Evolutionary conservation across 1,140 invertebrate species (phyloP).

Genomic region (Cyclina sinensis): DNA sequence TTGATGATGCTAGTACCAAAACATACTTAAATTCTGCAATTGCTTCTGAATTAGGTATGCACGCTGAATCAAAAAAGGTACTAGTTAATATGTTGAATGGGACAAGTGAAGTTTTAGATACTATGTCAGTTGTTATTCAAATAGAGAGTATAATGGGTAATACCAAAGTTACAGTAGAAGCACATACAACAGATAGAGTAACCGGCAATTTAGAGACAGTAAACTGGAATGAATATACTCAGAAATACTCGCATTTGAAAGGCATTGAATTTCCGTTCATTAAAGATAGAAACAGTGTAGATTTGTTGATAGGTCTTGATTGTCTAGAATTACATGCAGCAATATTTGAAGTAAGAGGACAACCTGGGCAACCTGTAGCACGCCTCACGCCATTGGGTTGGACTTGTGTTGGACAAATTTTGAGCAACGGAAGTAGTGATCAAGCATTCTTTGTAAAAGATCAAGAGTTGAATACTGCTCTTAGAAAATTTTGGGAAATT

Average conservation of each 20-base stretch:
- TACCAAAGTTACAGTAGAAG: not conserved
- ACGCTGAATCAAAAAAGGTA: not conserved
- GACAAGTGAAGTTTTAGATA: not conserved
- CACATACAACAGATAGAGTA: conserved; percentile 12
- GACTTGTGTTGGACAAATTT: conserved; percentile 12
- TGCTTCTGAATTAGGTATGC: not conserved
- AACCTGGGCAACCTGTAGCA: not conserved
- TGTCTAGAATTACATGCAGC: no score
- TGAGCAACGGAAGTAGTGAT: not conserved
- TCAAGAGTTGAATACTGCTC: not conserved
- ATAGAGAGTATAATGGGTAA: not conserved
- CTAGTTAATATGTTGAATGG: conserved; percentile 28
- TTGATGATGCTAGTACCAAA: conserved; percentile 49
- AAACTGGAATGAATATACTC: conserved; percentile 5
- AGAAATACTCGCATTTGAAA: conserved; percentile 17
- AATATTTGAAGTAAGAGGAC: conserved; percentile 43
- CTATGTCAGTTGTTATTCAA: conserved; percentile 7
- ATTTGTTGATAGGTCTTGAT: conserved; percentile 44
- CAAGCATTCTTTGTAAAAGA: not conserved
- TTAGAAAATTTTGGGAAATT: conserved; percentile 45
- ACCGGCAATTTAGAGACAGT: conserved; percentile 25
- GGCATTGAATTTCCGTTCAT: conserved; percentile 37
- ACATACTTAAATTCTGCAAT: conserved; percentile 35
- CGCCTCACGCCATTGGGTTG: conserved; percentile 22
- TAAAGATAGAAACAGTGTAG: not conserved